Base-by-base conservation (phyloP, 2,113 vertebrate genomes). In the Columba livia region DNA sequence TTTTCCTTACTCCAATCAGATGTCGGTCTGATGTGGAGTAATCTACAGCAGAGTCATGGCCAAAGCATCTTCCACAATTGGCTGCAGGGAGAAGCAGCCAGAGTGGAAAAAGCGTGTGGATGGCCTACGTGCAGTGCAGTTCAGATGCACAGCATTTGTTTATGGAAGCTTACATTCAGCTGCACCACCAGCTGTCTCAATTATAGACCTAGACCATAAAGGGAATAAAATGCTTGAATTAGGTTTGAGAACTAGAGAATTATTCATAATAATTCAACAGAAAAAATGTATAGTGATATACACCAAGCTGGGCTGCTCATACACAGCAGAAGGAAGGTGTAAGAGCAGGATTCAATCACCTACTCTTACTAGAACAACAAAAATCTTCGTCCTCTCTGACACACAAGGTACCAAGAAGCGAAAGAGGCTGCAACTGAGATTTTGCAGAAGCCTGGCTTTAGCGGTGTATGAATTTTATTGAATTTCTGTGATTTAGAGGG, bases 71-170 rank as follows among this genome's bases (percentile, higher is more conserved):
- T 88, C 48, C 71, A 51, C 42, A 67, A 11, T 6, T 84, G 79
- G 84, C 88, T 93, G 62, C 72, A 84, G 73, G 79, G 85, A 96
- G 88, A 82, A 89, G 32, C 48, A 79, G 90, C 42, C 86, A 64
- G 96, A 88, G 86, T 95, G 93, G 94, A 94, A 91, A 97, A 96
- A 88, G 47, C 48, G 64, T 90, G 80, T 90, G 77, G 57, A 66
- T 81, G 80, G 84, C 12, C 69, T 93, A 89, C 29, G 54, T 93
- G 78, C 95, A 77, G 70, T 4, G 48, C 47, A 82, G 77, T 90
- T 95, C 79, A 70, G 81, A 54, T 21, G 47, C 56, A 34, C 28
- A 56, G 80, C 0, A 0, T 79, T 90, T 96, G 81, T 95, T 94
- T 95, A 65, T 90, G 87, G 44, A 71, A 74, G n/a, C 53, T 95